phyloP scores from a whole-genome alignment of 2,797 vertebrate species.

The Phataginus tricuspis region DNA sequence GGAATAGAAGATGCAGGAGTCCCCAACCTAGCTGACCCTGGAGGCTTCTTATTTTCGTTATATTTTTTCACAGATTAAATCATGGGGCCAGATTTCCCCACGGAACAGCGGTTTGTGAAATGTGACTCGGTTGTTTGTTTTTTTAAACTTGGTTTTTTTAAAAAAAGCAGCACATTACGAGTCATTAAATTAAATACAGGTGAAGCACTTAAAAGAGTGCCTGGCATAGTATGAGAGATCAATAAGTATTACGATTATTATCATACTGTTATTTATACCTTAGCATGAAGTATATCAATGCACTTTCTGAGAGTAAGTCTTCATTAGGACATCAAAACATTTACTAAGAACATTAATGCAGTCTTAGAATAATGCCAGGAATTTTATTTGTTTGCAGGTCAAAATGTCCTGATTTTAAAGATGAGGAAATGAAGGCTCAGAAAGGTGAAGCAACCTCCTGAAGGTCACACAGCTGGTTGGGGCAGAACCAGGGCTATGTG shows the following conservation, averaged over 20 bases:
- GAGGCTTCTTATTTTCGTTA: background rate
- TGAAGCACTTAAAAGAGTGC: background rate
- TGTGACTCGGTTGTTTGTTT: background rate
- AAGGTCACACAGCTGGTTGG: background rate
- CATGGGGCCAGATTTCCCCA: background rate
- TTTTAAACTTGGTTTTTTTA: background rate
- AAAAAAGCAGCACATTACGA: background rate
- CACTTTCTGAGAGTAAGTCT: background rate
- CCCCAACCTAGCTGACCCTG: background rate
- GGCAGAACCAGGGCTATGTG: accelerated
- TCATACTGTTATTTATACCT: background rate
- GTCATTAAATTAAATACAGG: background rate
- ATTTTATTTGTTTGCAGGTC: background rate
- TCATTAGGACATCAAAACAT: background rate
- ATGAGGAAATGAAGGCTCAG: background rate
- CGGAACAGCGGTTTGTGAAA: background rate
- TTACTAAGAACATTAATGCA: background rate
- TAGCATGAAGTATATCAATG: background rate
- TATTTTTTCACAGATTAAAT: background rate
- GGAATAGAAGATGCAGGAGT: accelerated
- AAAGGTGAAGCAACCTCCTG: background rate
- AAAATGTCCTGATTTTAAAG: background rate
- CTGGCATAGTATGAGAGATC: background rate
- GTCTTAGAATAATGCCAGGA: background rate
- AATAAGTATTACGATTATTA: background rate